Evolutionary conservation across 1,140 invertebrate species (phyloP), one percentile per base, ranked within the genome.

Genomic region (Drosophila subpulchrella): DNA sequence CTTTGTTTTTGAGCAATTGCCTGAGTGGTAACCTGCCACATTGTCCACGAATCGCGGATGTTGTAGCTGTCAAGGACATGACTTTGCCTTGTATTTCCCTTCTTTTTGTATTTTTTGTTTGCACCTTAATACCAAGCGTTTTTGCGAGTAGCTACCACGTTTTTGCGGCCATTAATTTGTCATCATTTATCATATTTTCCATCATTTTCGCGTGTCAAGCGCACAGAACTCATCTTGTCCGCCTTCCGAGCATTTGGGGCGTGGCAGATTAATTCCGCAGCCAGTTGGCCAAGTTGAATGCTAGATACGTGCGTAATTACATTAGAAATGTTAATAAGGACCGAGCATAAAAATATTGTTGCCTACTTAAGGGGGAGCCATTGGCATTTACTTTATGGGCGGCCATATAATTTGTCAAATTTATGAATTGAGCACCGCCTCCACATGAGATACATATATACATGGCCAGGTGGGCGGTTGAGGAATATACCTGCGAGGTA

Each of bases 241-340:
- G 51, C 38, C 47, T 41, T n/a, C 38, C 58, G 15, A 46, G 5
- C 17, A 38, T 15, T 24, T 6, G 51, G 32, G 13, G 47, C 34
- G 62, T 74, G 76, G 44, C 55, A 42, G 66, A 17, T 67, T 80
- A 58, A 76, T 76, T 68, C 46, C 44, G 38, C 47, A 47, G 38
- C 34, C 39, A 71, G 56, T 20, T 41, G 59, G 55, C 61, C 60
- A 60, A 82, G 71, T 79, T 65, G 83, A 82, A 86, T 86, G 79
- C 78, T 82, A 77, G 78, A 84, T 70, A 89, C 84, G 84, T 89
- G 80, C 68, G 80, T 89, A 89, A 89, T 89, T 89, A 84, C 77
- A 84, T 80, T 72, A 79, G 78, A 88, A 80, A 84, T 88, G 84
- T 84, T 89, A 89, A 89, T 88, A 86, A 72, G 48, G 58, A 58